phyloP scores from a whole-genome alignment of 2,888 invertebrate species.

The Dryocosmus kuriphilus region DNA sequence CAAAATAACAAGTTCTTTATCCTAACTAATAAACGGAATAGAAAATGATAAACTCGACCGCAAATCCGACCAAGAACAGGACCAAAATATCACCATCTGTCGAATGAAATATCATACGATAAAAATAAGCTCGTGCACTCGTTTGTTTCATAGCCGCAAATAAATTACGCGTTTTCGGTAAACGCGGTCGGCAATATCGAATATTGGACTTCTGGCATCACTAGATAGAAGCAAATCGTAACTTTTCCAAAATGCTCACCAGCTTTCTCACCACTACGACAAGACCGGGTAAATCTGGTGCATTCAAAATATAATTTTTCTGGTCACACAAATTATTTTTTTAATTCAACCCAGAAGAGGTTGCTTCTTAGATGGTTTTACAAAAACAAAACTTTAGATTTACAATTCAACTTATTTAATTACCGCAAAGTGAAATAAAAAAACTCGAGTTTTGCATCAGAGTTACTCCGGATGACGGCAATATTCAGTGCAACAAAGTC shows the following conservation, averaged over 20 bases:
- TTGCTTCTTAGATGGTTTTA: no score
- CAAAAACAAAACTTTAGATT: no score
- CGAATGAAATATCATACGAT: constrained; percentile 28
- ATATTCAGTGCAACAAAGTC: not conserved
- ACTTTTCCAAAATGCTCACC: constrained; percentile 5
- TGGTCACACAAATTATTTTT: not conserved
- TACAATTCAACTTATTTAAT: no score
- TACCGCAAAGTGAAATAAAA: no score
- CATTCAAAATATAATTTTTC: not conserved
- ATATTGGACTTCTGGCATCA: constrained; percentile 9
- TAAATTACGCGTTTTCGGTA: constrained; percentile 22
- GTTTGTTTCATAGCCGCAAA: constrained; percentile 29
- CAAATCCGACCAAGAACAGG: constrained; percentile 18
- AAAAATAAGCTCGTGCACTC: constrained; percentile 19
- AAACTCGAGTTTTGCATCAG: no score
- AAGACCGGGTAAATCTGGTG: not conserved
- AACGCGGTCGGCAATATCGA: constrained; percentile 9
- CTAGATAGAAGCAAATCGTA: constrained; percentile 2
- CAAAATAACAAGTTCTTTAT: not conserved
- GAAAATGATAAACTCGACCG: constrained; percentile 19
- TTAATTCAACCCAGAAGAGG: no score
- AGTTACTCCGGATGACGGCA: not conserved
- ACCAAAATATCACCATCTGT: constrained; percentile 39
- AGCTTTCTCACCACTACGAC: not conserved
- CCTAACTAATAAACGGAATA: not conserved